Base-by-base conservation (phyloP, 2,888 invertebrate genomes). In the Boloria euphrosyne region DNA sequence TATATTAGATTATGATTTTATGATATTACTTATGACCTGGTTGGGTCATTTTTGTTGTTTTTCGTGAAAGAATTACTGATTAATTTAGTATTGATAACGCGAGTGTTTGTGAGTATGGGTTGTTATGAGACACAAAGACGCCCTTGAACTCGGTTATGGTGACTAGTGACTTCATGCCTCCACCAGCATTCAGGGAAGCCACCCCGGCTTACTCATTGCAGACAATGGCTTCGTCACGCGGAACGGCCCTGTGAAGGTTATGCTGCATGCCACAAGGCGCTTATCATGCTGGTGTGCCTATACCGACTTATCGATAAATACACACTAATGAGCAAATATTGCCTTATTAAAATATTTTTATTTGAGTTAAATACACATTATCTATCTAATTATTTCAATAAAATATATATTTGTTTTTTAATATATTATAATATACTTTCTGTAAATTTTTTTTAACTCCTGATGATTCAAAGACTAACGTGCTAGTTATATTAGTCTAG, bases 221-320 rank as follows among this genome's bases (percentile, higher is more conserved):
- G 78, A 90, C 90, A 90, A 91, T 87, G 79, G 87, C 85, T 85
- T 84, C 85, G 89, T 89, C 89, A 90, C 74, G 68, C 74, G 71
- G 75, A 75, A 79, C 78, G 80, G 80, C 79, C 79, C 78, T 73
- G 68, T 77, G 81, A 87, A 87, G 85, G 86, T 80, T 75, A 70
- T 69, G 68, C 70, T 68, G 71, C 71, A 72, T 75, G n/a, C 58
- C 58, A 53, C 50, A 59, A 59, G 59, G 49, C 49, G 59, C 49
- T 61, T 52, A 61, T 44, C 38, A 52, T 61, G 38, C 61, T 44
- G 61, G 61, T 44, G 52, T 22, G n/a, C n/a, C n/a, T n/a, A 51
- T 18, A 18, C 18, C 13, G 13, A 51, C 31, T 31, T 18, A 13
- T 44, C 49, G 59, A 46, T 52, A 61, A 38, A 38, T 10, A 38